Percentiles rank a stretch among this genome's conserved stretches.
phyloP scores from a whole-genome alignment of 2,797 vertebrate species.

The Gephyroberyx darwinii region DNA sequence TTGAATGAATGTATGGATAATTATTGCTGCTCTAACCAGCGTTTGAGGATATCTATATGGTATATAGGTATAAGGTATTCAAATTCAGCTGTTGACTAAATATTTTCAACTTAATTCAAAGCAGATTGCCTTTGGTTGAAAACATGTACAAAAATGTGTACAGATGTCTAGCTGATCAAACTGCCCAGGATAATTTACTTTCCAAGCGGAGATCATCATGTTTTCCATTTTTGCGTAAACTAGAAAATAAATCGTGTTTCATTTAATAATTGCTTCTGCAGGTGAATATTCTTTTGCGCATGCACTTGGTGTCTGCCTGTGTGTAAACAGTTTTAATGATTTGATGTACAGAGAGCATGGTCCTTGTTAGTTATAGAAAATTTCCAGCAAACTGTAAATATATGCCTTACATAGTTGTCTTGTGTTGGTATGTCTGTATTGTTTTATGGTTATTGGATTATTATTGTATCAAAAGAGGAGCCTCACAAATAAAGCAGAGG shows the following conservation, averaged over 20 bases:
- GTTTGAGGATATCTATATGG: conserved; percentile 19
- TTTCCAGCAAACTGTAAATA: conserved; percentile 67
- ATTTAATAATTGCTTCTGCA: conserved; percentile 51
- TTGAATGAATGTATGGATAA: conserved; percentile 2
- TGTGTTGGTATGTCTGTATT: conserved; percentile 66
- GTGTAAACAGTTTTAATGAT: conserved; percentile 57
- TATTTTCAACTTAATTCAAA: conserved; percentile 44
- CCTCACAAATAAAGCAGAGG: conserved; percentile 67
- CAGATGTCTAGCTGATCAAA: conserved; percentile 38
- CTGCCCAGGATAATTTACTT: conserved; percentile 26
- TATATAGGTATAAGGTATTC: neutral
- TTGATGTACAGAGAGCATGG: conserved; percentile 67
- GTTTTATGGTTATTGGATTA: conserved; percentile 63
- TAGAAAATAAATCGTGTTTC: conserved; percentile 28
- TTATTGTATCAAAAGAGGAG: conserved; percentile 65
- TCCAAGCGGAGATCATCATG: conserved; percentile 22
- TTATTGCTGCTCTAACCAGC: conserved; percentile 12
- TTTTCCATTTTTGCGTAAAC: conserved; percentile 35
- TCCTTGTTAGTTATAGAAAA: conserved; percentile 53
- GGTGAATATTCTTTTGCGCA: conserved; percentile 62
- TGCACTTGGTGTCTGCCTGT: conserved; percentile 54
- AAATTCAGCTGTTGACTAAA: conserved; percentile 58
- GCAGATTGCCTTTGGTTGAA: conserved; percentile 33
- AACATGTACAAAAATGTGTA: conserved; percentile 30
- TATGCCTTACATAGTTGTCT: conserved; percentile 55